These are phyloP conservation scores for Serilophus lunatus DNA, from an alignment of 2,113 vertebrate species.

Conservation along the genomic window DNA sequence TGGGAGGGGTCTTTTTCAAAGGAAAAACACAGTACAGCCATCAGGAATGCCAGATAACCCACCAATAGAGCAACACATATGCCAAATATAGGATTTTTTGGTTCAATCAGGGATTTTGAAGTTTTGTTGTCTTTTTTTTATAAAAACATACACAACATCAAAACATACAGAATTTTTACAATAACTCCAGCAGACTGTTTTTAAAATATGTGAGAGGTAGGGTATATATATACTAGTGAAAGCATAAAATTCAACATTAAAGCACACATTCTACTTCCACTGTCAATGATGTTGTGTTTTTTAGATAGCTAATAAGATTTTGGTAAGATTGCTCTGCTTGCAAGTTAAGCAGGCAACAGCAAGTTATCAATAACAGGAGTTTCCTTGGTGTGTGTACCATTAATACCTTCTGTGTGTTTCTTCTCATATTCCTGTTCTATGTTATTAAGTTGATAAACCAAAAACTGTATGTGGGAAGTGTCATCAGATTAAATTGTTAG, in stretches of 20 bases:
- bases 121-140: neutral
- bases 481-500: neutral
- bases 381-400: neutral
- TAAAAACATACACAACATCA: conserved; percentile 43
- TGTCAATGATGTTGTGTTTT: conserved; percentile 25
- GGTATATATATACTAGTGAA: conserved; percentile 1
- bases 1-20: neutral
- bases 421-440: neutral
- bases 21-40: neutral
- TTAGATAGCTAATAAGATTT: neutral
- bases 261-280: conserved; percentile 24
- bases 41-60: conserved; percentile 21
- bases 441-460: neutral
- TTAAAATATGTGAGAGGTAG: conserved; percentile 17
- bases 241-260: conserved; percentile 29
- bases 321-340: neutral
- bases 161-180: conserved; percentile 47
- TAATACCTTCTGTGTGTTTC: neutral
- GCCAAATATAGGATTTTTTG: neutral
- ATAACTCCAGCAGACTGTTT: neutral
- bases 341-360: neutral
- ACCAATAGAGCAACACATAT: neutral
- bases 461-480: neutral
- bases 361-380: neutral
- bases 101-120: neutral